phyloP scores from a whole-genome alignment of 2,888 invertebrate genomes.

The Pomacea canaliculata region DNA sequence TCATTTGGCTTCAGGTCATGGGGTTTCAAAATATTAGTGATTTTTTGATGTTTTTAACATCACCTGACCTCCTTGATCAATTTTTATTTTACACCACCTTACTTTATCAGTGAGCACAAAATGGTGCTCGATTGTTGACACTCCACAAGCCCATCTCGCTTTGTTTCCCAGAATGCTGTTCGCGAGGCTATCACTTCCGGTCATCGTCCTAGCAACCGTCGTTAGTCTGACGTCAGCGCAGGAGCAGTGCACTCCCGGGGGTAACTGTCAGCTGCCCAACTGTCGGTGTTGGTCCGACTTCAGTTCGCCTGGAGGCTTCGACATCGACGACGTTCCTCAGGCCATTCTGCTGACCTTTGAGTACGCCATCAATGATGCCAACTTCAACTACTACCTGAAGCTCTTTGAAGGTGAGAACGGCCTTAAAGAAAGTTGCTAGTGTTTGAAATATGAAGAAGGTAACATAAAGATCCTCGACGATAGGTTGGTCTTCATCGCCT shows the following conservation, averaged over 20 bases:
- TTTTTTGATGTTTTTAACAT: too few relatives aligned
- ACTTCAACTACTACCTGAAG: slow-evolving; percentile 34
- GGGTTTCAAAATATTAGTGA: too few relatives aligned
- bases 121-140: too few relatives aligned
- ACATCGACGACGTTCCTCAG: slow-evolving; percentile 43
- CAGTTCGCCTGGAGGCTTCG: slow-evolving; percentile 35
- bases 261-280: slow-evolving; percentile 42
- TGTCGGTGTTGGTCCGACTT: slow-evolving; percentile 48
- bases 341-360: slow-evolving; percentile 48
- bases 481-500: too few relatives aligned
- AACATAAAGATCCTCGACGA: too few relatives aligned
- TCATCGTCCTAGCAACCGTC: not conserved
- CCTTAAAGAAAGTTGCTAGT: not conserved
- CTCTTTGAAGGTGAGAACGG: slow-evolving; percentile 23
- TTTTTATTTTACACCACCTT: too few relatives aligned
- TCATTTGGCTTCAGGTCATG: too few relatives aligned
- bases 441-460: not conserved
- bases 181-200: not conserved
- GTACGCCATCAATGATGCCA: slow-evolving; percentile 42
- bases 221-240: slow-evolving; percentile 4
- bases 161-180: not conserved
- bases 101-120: too few relatives aligned
- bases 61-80: too few relatives aligned
- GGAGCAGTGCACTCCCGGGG: slow-evolving; percentile 22
- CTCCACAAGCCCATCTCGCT: too few relatives aligned